A percentile compares a stretch with the other conserved stretches of the same genome.
These are phyloP conservation scores for Salvelinus fontinalis DNA, from an alignment of 2,113 vertebrate species.

Conservation along the genomic window DNA sequence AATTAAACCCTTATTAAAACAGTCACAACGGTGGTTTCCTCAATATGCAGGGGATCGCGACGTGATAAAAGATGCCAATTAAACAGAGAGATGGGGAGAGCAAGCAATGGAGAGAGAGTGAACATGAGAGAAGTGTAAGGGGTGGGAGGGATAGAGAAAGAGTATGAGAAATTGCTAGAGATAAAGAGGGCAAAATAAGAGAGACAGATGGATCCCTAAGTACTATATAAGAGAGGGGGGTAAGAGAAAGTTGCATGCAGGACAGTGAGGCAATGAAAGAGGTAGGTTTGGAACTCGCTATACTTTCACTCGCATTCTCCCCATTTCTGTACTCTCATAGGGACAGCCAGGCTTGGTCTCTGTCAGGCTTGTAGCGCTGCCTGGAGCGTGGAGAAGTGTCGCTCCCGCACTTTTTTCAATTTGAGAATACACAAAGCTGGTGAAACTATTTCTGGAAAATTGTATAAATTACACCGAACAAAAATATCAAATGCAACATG, in stretches of 20 bases:
- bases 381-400: no score
- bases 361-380: neutral
- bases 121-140: neutral
- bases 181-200: neutral
- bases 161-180: neutral
- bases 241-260: neutral
- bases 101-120: neutral
- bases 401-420: no score
- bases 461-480: neutral
- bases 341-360: neutral
- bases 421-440: no score
- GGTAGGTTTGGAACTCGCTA: neutral
- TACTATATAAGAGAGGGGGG: neutral
- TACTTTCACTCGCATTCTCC: neutral
- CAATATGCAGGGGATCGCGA: neutral
- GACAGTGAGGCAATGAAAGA: conserved; percentile 5
- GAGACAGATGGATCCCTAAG: neutral
- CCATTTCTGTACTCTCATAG: neutral
- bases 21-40: neutral
- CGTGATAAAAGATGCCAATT: neutral
- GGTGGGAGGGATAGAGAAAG: neutral
- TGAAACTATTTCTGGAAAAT: no score
- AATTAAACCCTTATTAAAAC: neutral
- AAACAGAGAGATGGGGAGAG: conserved; percentile 2
- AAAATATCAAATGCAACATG: no score